Conservation (phyloP, 2,113 vertebrate genomes). For the Oncorhynchus keta region DNA sequence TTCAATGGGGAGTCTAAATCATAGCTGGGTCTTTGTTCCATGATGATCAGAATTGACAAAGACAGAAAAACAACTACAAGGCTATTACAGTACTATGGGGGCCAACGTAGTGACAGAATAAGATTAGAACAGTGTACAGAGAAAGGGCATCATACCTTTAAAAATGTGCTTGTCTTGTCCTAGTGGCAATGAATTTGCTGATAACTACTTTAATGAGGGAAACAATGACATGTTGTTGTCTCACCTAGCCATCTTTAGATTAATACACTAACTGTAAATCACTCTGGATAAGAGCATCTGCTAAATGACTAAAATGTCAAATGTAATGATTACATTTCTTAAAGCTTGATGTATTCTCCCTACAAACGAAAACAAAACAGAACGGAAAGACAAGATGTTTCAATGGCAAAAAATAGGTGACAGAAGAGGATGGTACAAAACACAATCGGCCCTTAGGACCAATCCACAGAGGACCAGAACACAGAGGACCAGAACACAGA, state of each 20-base stretch:
- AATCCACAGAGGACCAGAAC: constrained; percentile 7
- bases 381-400: neutral
- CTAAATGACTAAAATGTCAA: neutral
- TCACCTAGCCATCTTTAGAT: no score
- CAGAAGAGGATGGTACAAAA: neutral
- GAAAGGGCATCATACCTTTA: neutral
- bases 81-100: neutral
- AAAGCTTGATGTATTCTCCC: neutral
- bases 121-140: no score
- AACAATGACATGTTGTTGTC: no score
- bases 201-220: no score
- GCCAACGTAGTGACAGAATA: neutral
- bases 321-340: neutral
- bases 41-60: constrained; percentile 15
- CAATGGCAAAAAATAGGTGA: no score
- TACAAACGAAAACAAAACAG: neutral
- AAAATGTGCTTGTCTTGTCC: no score
- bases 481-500: no score
- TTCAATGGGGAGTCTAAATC: constrained; percentile 4
- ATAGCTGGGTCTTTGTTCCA: constrained; percentile 19
- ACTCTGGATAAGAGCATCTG: neutral
- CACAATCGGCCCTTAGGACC: neutral
- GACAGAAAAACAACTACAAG: constrained; percentile 20
- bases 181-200: no score
- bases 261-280: neutral